Percentiles rank a stretch among this genome's conserved stretches.
Evolutionary conservation across 1,140 invertebrate species (phyloP).

Genomic region (Neodiprion fabricii): DNA sequence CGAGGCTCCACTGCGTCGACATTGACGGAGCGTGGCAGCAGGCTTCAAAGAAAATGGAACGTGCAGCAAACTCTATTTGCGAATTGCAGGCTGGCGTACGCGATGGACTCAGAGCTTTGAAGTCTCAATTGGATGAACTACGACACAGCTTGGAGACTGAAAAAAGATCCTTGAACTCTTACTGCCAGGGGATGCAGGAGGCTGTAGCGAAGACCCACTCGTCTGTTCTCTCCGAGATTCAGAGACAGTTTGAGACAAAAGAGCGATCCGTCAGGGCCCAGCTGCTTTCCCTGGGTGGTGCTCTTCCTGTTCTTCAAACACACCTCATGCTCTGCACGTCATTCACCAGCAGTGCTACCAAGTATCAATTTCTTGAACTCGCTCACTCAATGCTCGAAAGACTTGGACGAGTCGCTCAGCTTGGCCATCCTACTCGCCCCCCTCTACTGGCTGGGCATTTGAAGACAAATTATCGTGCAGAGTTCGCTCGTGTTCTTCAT

Average conservation of each 20-base stretch:
- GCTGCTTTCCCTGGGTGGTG: constrained; percentile 64
- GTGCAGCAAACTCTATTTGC: constrained; percentile 63
- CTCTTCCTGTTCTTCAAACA: constrained; percentile 71
- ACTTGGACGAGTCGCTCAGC: constrained; percentile 68
- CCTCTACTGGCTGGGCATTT: constrained; percentile 51
- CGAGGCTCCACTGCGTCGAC: constrained; percentile 72
- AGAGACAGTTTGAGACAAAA: constrained; percentile 73
- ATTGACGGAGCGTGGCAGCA: constrained; percentile 77
- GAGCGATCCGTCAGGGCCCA: constrained; percentile 70
- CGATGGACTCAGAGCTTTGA: constrained; percentile 70
- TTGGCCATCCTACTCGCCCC: constrained; percentile 71
- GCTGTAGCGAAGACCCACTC: constrained; percentile 71
- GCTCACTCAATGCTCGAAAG: constrained; percentile 73
- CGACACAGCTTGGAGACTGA: constrained; percentile 71
- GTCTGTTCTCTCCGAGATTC: constrained; percentile 68
- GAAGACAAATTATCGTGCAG: constrained; percentile 69
- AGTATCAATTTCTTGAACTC: constrained; percentile 76
- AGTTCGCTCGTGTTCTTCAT: constrained; percentile 70
- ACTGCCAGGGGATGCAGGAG: constrained; percentile 73
- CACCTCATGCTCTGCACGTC: constrained; percentile 73
- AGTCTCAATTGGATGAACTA: constrained; percentile 71
- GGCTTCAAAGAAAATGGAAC: constrained; percentile 71
- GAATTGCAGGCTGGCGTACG: constrained; percentile 70
- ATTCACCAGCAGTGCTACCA: constrained; percentile 72
- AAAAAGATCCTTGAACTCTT: constrained; percentile 70